These are phyloP conservation scores for Vireo griseus DNA, from an alignment of 2,797 vertebrate species.

Conservation along the genomic window DNA sequence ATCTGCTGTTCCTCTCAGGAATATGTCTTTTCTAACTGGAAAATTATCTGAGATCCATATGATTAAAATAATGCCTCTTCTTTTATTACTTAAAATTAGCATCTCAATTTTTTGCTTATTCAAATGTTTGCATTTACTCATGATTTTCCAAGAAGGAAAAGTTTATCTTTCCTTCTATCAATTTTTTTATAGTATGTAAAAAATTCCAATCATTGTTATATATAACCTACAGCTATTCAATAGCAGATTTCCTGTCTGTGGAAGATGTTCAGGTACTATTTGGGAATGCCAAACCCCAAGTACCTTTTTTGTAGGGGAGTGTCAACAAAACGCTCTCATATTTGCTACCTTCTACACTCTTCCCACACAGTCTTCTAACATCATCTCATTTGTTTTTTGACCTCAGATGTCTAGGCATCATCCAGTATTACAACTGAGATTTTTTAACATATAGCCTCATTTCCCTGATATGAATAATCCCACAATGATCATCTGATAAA, in stretches of 20 bases:
- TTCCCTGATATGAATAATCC: not conserved
- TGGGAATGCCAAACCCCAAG: not conserved
- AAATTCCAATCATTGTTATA: accelerated
- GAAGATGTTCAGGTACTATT: not conserved
- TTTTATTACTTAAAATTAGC: not conserved
- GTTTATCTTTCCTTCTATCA: accelerated
- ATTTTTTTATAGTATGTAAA: not conserved
- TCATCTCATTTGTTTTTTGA: not conserved
- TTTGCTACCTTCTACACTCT: not conserved
- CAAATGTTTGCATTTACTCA: not conserved
- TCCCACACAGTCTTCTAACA: not conserved
- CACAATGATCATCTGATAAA: not conserved
- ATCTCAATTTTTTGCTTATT: not conserved
- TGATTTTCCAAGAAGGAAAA: not conserved
- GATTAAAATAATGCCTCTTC: not conserved
- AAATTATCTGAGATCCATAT: not conserved
- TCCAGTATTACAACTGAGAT: too few relatives aligned
- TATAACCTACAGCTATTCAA: not conserved
- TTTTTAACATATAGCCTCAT: not conserved
- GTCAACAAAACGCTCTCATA: not conserved
- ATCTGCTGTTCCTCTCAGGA: not conserved
- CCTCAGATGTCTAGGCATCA: not conserved
- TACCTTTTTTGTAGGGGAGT: not conserved
- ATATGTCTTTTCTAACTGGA: accelerated
- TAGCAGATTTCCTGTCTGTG: not conserved